Evolutionary conservation across 2,888 invertebrate genomes (phyloP).

Genomic region (Temnothorax rugatulus): DNA sequence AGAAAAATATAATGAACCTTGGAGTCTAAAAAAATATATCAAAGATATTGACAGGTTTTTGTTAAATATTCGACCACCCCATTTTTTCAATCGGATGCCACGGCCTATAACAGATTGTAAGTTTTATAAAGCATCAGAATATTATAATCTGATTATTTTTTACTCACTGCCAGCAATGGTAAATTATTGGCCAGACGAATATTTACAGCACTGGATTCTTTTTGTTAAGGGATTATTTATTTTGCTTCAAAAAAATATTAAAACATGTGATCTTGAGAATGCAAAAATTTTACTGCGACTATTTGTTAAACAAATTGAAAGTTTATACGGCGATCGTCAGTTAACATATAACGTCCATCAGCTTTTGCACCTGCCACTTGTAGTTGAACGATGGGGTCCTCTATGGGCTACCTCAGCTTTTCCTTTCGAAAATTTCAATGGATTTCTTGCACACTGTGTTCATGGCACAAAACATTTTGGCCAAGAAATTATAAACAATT

Average conservation of each 20-base stretch:
- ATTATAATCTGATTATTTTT: not conserved
- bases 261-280: not conserved
- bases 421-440: conserved; percentile 3
- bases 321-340: not conserved
- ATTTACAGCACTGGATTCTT: not conserved
- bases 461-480: not conserved
- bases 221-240: not conserved
- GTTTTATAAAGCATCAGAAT: conserved; percentile 3
- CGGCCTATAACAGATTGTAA: not conserved
- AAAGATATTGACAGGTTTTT: not conserved
- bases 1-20: not conserved
- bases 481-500: not conserved
- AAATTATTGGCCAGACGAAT: not conserved
- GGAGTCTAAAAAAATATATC: not conserved
- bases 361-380: not conserved
- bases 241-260: not conserved
- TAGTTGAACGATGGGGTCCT: not conserved
- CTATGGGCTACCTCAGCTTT: not conserved
- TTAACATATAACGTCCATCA: not conserved
- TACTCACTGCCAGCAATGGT: not conserved
- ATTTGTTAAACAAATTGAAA: not conserved
- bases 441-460: not conserved
- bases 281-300: not conserved
- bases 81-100: not conserved
- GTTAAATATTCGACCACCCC: not conserved